Evolutionary conservation across 2,888 invertebrate species (phyloP).

Genomic region (Drosophila formosana): DNA sequence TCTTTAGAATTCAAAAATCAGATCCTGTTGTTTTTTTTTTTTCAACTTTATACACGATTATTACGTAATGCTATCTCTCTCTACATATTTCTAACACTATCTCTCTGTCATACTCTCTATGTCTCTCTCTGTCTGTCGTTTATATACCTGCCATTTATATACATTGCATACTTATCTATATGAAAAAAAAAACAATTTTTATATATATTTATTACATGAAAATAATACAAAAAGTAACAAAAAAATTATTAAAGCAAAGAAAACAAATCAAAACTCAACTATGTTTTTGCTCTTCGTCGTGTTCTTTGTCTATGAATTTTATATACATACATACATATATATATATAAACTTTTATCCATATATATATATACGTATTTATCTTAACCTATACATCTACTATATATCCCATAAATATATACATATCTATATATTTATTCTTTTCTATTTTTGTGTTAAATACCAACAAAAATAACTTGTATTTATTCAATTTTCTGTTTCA

Average conservation of each 20-base stretch:
- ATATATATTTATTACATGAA: slow-evolving; percentile 39
- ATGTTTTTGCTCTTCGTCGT: slow-evolving; percentile 85
- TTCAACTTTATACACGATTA: slow-evolving; percentile 24
- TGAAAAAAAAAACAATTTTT: slow-evolving; percentile 37
- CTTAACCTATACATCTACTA: slow-evolving; percentile 32
- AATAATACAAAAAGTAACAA: slow-evolving; percentile 37
- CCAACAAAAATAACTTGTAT: slow-evolving; percentile 23
- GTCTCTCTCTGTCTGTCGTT: slow-evolving; percentile 48
- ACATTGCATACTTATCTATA: slow-evolving; percentile 65
- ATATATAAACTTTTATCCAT: slow-evolving; percentile 35
- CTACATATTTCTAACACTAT: slow-evolving; percentile 13
- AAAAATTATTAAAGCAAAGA: slow-evolving; percentile 55
- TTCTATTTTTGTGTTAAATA: slow-evolving; percentile 21
- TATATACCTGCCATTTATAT: slow-evolving; percentile 62
- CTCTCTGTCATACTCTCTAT: slow-evolving; percentile 22
- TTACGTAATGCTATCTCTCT: slow-evolving; percentile 42
- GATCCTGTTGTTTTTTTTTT: slow-evolving; percentile 4
- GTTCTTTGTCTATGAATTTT: slow-evolving; percentile 85
- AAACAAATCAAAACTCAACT: slow-evolving; percentile 77
- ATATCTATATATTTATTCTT: slow-evolving; percentile 32
- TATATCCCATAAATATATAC: slow-evolving; percentile 33
- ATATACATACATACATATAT: slow-evolving; percentile 42
- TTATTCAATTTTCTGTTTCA: slow-evolving; percentile 37
- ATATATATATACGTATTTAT: slow-evolving; percentile 19
- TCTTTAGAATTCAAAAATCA: slow-evolving; percentile 8